Conservation (phyloP, 2,888 invertebrate species). For the Adelphocoris suturalis region DNA sequence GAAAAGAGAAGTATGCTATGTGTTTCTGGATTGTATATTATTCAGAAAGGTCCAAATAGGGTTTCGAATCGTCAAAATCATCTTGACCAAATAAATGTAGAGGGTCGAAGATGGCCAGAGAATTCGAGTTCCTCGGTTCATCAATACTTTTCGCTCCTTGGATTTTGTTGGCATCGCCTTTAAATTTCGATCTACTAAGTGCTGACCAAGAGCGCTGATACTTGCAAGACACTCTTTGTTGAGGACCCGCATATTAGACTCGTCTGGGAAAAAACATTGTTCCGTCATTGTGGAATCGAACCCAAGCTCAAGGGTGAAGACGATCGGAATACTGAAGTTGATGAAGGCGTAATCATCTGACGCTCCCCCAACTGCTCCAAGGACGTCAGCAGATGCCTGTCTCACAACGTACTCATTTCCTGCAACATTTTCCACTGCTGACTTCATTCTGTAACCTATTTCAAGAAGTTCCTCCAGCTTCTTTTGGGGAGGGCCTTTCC, state of each 20-base stretch:
- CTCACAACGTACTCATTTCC: neutral
- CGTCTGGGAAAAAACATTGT: neutral
- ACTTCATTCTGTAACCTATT: neutral
- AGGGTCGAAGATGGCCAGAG: neutral
- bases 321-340: neutral
- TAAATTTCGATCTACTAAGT: too few relatives aligned
- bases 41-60: neutral
- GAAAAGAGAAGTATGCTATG: neutral
- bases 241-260: neutral
- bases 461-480: neutral
- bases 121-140: neutral
- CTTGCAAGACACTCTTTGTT: neutral
- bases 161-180: too few relatives aligned
- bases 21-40: neutral
- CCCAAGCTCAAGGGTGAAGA: constrained; percentile 19
- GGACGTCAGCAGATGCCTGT: neutral
- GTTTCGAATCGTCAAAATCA: neutral
- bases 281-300: neutral
- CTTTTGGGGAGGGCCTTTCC: neutral
- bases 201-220: neutral
- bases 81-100: too few relatives aligned
- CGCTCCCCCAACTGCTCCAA: neutral
- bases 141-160: neutral
- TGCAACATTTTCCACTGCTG: neutral
- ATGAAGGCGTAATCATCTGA: neutral